Conservation (phyloP, 2,797 vertebrate genomes). For the Carapus acus region DNA sequence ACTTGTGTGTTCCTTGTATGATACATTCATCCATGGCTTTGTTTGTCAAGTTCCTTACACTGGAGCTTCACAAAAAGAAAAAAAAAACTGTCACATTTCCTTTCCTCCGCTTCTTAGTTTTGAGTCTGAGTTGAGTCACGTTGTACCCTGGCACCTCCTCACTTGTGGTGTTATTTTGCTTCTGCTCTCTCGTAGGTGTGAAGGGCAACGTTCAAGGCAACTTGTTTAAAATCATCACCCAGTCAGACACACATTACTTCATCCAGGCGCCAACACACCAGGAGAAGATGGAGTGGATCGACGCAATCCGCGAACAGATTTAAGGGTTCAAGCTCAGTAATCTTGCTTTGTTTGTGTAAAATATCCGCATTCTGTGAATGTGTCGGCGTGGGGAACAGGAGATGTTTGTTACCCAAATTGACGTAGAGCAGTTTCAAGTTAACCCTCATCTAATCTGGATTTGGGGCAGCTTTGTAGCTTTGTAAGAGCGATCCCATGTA, state of each 20-base stretch:
- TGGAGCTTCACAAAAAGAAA: too few species aligned
- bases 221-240: conserved; percentile 95
- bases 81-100: too few species aligned
- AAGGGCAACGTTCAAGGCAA: conserved; percentile 95
- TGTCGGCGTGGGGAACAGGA: conserved; percentile 7
- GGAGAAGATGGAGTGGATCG: conserved; percentile 88
- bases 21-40: too few species aligned
- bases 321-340: conserved; percentile 36
- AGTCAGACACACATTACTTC: conserved; percentile 83
- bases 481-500: too few species aligned
- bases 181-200: conserved; percentile 71
- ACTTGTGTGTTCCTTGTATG: too few species aligned
- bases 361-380: conserved; percentile 60
- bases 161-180: too few species aligned
- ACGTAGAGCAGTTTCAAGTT: background rate
- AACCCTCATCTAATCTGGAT: too few species aligned
- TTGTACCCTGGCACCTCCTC: too few species aligned
- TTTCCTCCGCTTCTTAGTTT: too few species aligned
- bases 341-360: background rate
- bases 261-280: conserved; percentile 87
- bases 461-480: too few species aligned
- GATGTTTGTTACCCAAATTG: background rate
- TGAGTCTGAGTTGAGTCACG: background rate
- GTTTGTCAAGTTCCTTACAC: too few species aligned
- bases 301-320: conserved; percentile 82